phyloP scores from a whole-genome alignment of 2,113 vertebrate species.

The Nanorana parkeri region DNA sequence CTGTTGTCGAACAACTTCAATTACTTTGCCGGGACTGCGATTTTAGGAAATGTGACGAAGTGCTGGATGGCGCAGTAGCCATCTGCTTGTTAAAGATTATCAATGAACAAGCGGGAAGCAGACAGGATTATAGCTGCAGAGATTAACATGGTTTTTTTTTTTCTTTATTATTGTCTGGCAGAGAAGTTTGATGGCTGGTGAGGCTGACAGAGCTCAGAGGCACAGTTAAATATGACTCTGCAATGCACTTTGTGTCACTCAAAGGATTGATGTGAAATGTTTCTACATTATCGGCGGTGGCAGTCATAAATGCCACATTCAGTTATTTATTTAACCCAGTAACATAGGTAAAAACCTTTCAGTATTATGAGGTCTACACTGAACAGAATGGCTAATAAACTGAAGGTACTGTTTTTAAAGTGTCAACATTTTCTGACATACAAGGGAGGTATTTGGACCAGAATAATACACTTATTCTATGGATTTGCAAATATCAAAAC shows the following conservation, averaged over 20 bases:
- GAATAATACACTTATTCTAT: too few relatives aligned
- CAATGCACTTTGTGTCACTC: slow-evolving; percentile 20
- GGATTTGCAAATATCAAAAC: too few relatives aligned
- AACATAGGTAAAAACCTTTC: background rate
- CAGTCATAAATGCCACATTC: slow-evolving; percentile 19
- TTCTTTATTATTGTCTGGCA: slow-evolving; percentile 41
- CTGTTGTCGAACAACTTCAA: slow-evolving; percentile 40
- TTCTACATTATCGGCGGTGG: slow-evolving; percentile 21
- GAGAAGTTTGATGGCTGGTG: background rate
- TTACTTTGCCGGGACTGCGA: slow-evolving; percentile 42
- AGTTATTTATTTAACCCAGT: background rate
- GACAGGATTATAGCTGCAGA: slow-evolving; percentile 30
- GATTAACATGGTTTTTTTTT: slow-evolving; percentile 47
- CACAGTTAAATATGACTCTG: background rate
- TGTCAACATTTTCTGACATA: too few relatives aligned
- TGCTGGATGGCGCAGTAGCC: slow-evolving; percentile 30
- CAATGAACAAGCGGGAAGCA: slow-evolving; percentile 19
- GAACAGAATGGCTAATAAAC: background rate
- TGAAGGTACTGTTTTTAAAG: background rate
- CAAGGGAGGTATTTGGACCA: too few relatives aligned
- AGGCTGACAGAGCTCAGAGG: background rate
- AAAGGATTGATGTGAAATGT: slow-evolving; percentile 14
- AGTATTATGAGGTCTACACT: background rate
- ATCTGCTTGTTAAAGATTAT: slow-evolving; percentile 54
- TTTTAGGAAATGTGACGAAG: slow-evolving; percentile 48